phyloP scores from a whole-genome alignment of 2,797 vertebrate genomes.

The Crypturellus tataupa region DNA sequence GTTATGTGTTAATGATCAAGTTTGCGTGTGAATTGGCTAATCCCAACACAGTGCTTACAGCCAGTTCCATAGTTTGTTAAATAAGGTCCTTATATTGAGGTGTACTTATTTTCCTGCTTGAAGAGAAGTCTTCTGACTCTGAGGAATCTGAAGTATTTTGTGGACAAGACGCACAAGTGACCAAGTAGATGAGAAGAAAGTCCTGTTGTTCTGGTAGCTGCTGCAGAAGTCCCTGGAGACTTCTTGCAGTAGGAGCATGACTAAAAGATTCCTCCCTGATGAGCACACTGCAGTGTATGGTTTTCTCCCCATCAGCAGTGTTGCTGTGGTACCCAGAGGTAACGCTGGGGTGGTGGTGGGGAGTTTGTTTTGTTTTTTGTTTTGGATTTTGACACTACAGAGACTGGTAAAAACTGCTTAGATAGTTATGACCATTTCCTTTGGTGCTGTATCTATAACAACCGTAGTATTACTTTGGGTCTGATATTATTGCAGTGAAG shows the following conservation, averaged over 20 bases:
- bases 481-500: background rate
- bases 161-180: background rate
- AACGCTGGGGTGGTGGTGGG: background rate
- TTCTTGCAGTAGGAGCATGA: background rate
- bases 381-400: background rate
- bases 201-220: background rate
- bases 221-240: background rate
- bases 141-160: background rate
- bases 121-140: background rate
- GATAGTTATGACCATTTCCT: background rate
- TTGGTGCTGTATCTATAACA: background rate
- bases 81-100: background rate
- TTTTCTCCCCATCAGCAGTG: conserved; percentile 16
- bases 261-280: background rate
- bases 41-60: background rate
- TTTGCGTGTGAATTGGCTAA: background rate
- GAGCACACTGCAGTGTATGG: background rate
- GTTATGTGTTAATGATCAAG: background rate
- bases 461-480: background rate
- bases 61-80: background rate
- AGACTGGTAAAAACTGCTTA: conserved; percentile 16
- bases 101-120: background rate
- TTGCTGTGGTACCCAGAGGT: background rate
- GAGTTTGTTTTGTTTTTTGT: too few relatives aligned
- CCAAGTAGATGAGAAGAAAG: too few relatives aligned